Evolutionary conservation across 2,113 vertebrate species (phyloP).

Genomic region (Lota lota): DNA sequence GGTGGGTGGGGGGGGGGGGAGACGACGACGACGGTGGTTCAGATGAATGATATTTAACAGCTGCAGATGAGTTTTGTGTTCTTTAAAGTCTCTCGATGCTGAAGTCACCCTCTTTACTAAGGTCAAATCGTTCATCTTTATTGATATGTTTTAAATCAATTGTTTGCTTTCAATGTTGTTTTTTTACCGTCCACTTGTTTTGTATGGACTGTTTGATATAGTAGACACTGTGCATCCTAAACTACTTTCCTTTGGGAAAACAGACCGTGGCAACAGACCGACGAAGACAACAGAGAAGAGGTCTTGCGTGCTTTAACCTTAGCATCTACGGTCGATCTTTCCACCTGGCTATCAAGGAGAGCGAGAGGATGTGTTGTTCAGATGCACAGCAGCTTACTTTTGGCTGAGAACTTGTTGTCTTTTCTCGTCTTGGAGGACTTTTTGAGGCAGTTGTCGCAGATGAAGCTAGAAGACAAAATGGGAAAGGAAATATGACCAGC

Average conservation of each 20-base stretch:
- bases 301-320: no score
- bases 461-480: conserved; percentile 78
- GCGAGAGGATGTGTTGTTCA: background rate
- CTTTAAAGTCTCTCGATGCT: no score
- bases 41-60: no score
- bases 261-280: background rate
- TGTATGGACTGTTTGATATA: background rate
- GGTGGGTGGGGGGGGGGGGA: no score
- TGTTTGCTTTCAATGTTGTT: no score
- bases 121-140: no score
- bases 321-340: background rate
- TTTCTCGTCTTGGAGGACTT: conserved; percentile 91
- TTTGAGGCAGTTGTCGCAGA: conserved; percentile 97
- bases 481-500: background rate
- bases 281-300: background rate
- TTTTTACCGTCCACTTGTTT: no score
- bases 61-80: no score
- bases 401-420: conserved; percentile 97
- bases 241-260: background rate
- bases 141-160: no score
- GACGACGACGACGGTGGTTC: no score
- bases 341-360: no score
- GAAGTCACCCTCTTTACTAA: no score
- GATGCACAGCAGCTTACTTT: conserved; percentile 76
- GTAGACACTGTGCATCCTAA: background rate